Evolutionary conservation across 2,113 vertebrate species (phyloP), one percentile per base, ranked within the genome.

Genomic region (Cephalopholis sonnerati): DNA sequence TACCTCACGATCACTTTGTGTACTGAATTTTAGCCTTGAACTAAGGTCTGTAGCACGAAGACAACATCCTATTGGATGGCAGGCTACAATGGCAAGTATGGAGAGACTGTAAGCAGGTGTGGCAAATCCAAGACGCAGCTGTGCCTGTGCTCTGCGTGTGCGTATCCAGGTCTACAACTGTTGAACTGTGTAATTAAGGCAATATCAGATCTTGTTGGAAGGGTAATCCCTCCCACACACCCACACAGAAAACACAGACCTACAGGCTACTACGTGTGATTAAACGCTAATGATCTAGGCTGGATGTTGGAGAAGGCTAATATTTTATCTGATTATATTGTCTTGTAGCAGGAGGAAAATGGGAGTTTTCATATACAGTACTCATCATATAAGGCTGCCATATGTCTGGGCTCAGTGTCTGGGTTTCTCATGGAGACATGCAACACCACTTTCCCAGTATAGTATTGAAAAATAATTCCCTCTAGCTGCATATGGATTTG

Each of bases 181-280:
- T 82, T 88, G 80, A 86, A 89, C 79, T 85, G 83, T 88, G 85
- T 88, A 89, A 89, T 90, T 83, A 86, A 89, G 74, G 67, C 83
- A 87, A 92, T 81, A 90, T 90, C 78, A 87, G 76, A 91, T 89
- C 80, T 55, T 77, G 71, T 86, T 86, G 68, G 71, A 77, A 72
- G 81, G 74, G 81, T 80, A 82, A 91, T 87, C 74, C 88, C 62
- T 82, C 72, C 63, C 69, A 84, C 79, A 89, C 88, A 83, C 76
- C 76, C 79, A 76, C 88, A 89, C 67, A 74, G 67, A 77, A 79
- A 84, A 74, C 16, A 53, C n/a, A 81, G 66, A 74, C 77, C 54
- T 46, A 61, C 68, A 66, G 55, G 58, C 77, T 76, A 73, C 61
- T 39, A 81, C 32, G 68, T 74, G 73, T 67, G 75, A 83, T 77